phyloP scores from a whole-genome alignment of 2,888 invertebrate species.

The Papilio elwesi region DNA sequence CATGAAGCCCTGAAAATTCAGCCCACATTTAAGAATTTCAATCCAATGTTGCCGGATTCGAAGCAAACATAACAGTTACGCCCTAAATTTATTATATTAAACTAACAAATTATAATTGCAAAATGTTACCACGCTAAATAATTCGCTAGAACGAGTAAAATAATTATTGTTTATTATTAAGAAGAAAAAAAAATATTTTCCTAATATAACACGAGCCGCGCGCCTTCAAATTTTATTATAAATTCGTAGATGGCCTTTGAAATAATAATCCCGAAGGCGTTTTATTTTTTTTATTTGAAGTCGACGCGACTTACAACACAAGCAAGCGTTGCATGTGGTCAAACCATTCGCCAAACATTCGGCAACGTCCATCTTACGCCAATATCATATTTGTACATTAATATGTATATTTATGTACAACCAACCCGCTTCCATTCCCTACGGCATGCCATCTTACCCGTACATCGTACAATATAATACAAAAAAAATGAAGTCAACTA shows the following conservation, averaged over 20 bases:
- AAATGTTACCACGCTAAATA: slow-evolving; percentile 78
- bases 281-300: slow-evolving; percentile 49
- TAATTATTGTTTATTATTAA: slow-evolving; percentile 54
- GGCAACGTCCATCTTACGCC: slow-evolving; percentile 58
- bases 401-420: slow-evolving; percentile 68
- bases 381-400: slow-evolving; percentile 53
- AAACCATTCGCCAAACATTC: slow-evolving; percentile 70
- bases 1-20: slow-evolving; percentile 6
- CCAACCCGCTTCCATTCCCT: slow-evolving; percentile 73
- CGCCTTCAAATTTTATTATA: slow-evolving; percentile 59
- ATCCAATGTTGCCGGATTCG: slow-evolving; percentile 45
- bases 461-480: slow-evolving; percentile 73
- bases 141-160: slow-evolving; percentile 75
- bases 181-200: slow-evolving; percentile 66
- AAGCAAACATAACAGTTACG: slow-evolving; percentile 78
- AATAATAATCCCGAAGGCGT: slow-evolving; percentile 53
- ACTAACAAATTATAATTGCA: slow-evolving; percentile 74
- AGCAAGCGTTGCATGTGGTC: slow-evolving; percentile 72
- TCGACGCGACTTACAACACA: slow-evolving; percentile 60
- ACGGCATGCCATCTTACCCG: slow-evolving; percentile 58
- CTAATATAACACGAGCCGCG: slow-evolving; percentile 66
- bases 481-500: slow-evolving; percentile 76
- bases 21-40: slow-evolving; percentile 18
- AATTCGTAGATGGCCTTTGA: slow-evolving; percentile 68
- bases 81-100: slow-evolving; percentile 69